Evolutionary conservation across 2,797 vertebrate genomes (phyloP), one percentile per base, ranked within the genome.

Genomic region (Chelon labrosus): DNA sequence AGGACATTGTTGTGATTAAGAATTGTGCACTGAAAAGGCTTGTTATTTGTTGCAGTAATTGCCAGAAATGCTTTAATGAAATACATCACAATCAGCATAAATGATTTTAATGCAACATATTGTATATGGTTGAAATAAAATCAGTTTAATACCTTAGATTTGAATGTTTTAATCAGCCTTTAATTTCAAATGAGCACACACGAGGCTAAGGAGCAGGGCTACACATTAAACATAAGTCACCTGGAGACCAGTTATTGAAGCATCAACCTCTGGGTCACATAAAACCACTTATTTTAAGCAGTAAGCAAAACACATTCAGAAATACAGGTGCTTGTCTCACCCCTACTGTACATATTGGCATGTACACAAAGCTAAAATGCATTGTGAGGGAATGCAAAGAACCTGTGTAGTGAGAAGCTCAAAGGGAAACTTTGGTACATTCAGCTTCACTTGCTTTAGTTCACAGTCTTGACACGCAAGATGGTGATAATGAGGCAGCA

Each of bases 151-250:
- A 3, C 47, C 5, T 80, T 37, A 52, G 61, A 77, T 89, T 82
- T 76, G 80, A 84, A 85, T 70, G 31, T 53, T 91, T 91, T 91
- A 90, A 83, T 93, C 41, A 79, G 71, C 72, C 69, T 79, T 35
- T 88, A 76, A 86, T 89, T 86, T 77, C 64, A 86, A 82, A 84
- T 70, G 13, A 77, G 53, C 74, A 80, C 70, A 79, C 81, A 88
- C 62, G 72, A 73, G 73, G 76, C 74, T 86, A 22, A 85, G 74
- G 53, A 84, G 74, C 72, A 65, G 58, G 50, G 39, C 59, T 57
- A 62, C 67, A 83, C 59, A 56, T 74, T 56, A 81, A 69, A 80
- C 57, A 70, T 11, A 14, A 79, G 72, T 72, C 77, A 79, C 62
- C 65, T 79, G 74, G 67, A 72, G 70, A 72, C 54, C 73, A 53